phyloP scores from a whole-genome alignment of 2,888 invertebrate genomes.

The Cepaea hortensis region DNA sequence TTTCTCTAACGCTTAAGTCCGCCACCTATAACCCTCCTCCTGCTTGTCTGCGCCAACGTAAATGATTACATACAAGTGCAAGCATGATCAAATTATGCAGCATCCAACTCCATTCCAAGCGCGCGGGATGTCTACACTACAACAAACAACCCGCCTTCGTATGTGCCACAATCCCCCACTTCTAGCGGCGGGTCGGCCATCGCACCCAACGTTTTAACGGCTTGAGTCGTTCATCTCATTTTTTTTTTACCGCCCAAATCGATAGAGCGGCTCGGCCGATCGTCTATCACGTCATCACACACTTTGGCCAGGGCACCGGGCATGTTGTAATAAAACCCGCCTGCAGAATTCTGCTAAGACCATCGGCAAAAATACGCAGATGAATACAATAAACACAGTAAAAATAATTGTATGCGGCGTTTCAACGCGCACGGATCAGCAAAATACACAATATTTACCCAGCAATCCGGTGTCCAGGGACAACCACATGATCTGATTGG shows the following conservation, averaged over 20 bases:
- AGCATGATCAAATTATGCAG: too few relatives aligned
- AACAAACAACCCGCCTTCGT: too few relatives aligned
- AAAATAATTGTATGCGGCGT: neutral
- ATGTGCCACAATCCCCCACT: too few relatives aligned
- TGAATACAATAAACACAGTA: neutral
- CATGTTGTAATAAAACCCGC: neutral
- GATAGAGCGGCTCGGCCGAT: neutral
- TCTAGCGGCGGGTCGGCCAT: too few relatives aligned
- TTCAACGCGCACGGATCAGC: neutral
- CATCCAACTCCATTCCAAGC: too few relatives aligned
- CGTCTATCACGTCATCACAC: neutral
- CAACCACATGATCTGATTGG: too few relatives aligned
- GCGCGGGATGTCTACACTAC: too few relatives aligned
- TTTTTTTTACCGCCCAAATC: neutral
- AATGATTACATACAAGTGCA: too few relatives aligned
- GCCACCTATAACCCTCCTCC: neutral
- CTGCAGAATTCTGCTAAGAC: neutral
- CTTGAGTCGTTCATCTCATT: too few relatives aligned
- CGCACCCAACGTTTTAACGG: too few relatives aligned
- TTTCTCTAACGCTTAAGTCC: neutral
- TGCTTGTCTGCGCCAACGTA: neutral
- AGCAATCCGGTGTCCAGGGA: neutral
- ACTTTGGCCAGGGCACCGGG: neutral
- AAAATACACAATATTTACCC: slow-evolving; percentile 11
- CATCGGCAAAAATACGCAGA: neutral